phyloP scores from a whole-genome alignment of 2,113 vertebrate genomes.

The Phocoena phocoena region DNA sequence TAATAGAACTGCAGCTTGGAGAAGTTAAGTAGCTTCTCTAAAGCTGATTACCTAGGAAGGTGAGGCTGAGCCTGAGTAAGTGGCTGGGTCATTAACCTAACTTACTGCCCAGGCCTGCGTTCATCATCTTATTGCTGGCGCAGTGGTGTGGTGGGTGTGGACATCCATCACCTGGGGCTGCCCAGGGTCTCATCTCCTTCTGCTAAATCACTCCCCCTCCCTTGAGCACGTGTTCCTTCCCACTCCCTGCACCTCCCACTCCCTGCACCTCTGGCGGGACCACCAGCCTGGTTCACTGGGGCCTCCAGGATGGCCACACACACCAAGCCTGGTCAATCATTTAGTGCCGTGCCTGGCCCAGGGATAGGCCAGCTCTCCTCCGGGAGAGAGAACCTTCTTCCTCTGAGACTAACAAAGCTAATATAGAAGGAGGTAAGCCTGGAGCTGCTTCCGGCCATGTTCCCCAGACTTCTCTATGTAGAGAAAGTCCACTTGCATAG shows the following conservation, averaged over 20 bases:
- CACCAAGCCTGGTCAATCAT: neutral
- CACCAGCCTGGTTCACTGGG: neutral
- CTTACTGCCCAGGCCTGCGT: neutral
- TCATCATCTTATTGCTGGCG: neutral
- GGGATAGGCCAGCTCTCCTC: no score
- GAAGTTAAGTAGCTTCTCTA: neutral
- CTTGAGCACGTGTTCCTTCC: neutral
- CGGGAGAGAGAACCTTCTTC: neutral
- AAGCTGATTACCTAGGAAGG: neutral
- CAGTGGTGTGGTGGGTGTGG: neutral
- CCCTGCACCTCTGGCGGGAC: neutral
- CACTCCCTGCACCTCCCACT: no score
- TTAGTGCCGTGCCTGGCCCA: fast-evolving
- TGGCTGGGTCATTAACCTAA: no score
- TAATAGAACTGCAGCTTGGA: neutral
- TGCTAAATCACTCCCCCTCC: neutral
- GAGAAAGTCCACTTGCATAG: neutral
- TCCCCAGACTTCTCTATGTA: neutral
- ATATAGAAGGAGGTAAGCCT: neutral
- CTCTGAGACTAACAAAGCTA: neutral
- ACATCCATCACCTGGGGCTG: neutral
- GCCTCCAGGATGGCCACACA: neutral
- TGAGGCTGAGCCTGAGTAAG: neutral
- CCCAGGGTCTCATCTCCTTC: neutral
- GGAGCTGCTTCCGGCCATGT: fast-evolving